Conservation (phyloP, 1,140 invertebrate species). For the Adelges cooleyi region DNA sequence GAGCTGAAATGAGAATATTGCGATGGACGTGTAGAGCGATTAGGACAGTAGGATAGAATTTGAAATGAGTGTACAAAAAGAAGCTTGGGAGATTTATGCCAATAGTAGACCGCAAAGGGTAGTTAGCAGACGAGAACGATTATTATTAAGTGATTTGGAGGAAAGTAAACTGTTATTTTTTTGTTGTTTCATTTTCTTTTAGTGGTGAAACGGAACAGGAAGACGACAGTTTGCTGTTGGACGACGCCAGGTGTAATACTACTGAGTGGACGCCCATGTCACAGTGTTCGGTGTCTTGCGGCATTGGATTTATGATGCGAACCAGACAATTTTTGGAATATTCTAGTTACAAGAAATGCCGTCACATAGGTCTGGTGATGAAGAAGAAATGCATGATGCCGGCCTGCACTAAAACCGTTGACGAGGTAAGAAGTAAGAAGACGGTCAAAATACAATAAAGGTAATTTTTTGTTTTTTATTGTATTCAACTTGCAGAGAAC, state of each 20-base stretch:
- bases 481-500: too few species aligned
- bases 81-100: too few species aligned
- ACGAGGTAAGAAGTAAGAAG: not conserved
- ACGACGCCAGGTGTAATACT: slow-evolving; percentile 49
- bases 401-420: slow-evolving; percentile 41
- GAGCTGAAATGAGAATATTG: too few species aligned
- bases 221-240: not conserved
- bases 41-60: too few species aligned
- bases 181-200: too few species aligned
- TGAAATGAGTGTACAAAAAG: too few species aligned
- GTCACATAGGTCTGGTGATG: slow-evolving; percentile 54
- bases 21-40: too few species aligned
- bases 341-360: slow-evolving; percentile 57
- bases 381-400: slow-evolving; percentile 63
- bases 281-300: slow-evolving; percentile 71
- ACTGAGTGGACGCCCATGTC: slow-evolving; percentile 66
- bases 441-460: not conserved
- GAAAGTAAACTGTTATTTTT: too few species aligned
- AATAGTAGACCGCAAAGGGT: too few species aligned
- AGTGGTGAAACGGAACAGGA: slow-evolving; percentile 21
- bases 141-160: too few species aligned
- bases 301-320: slow-evolving; percentile 56
- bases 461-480: not conserved
- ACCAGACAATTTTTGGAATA: slow-evolving; percentile 34
- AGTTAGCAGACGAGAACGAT: too few species aligned